Percentiles rank a stretch among this genome's conserved stretches.
These are phyloP conservation scores for Epinephelus lanceolatus DNA, from an alignment of 2,113 vertebrate species.

Conservation along the genomic window DNA sequence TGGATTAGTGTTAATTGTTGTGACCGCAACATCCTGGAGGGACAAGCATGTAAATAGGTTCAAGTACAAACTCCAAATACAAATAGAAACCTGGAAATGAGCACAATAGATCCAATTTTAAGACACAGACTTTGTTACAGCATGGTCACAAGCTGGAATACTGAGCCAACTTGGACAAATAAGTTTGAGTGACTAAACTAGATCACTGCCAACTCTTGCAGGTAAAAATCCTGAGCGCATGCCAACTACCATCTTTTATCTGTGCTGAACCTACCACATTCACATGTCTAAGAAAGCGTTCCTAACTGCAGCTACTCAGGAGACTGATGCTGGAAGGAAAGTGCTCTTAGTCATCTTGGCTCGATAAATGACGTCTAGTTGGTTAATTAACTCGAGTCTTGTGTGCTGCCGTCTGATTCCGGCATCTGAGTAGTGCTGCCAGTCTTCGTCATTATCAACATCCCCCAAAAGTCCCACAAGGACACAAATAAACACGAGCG, in stretches of 20 bases:
- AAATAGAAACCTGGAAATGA: too few species aligned
- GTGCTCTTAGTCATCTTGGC: slow-evolving; percentile 37
- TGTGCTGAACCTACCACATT: not conserved
- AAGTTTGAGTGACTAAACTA: not conserved
- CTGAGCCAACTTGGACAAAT: slow-evolving; percentile 2
- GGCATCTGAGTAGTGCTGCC: slow-evolving; percentile 26
- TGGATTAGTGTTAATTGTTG: too few species aligned
- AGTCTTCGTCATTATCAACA: slow-evolving; percentile 31
- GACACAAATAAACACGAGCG: not conserved
- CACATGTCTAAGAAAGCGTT: not conserved
- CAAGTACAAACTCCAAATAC: too few species aligned
- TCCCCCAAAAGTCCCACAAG: not conserved
- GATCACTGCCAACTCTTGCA: not conserved
- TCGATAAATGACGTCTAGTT: not conserved
- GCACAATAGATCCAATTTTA: too few species aligned
- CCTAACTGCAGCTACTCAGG: too few species aligned
- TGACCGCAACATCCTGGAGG: too few species aligned
- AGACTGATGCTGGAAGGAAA: slow-evolving; percentile 8
- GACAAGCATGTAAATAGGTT: too few species aligned
- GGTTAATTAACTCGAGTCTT: slow-evolving; percentile 32
- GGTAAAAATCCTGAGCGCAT: not conserved
- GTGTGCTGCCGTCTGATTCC: slow-evolving; percentile 17
- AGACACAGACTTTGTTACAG: not conserved
- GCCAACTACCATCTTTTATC: not conserved
- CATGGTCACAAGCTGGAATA: not conserved